Base-by-base conservation (phyloP, 1,140 invertebrate species). In the Bombus turneri region DNA sequence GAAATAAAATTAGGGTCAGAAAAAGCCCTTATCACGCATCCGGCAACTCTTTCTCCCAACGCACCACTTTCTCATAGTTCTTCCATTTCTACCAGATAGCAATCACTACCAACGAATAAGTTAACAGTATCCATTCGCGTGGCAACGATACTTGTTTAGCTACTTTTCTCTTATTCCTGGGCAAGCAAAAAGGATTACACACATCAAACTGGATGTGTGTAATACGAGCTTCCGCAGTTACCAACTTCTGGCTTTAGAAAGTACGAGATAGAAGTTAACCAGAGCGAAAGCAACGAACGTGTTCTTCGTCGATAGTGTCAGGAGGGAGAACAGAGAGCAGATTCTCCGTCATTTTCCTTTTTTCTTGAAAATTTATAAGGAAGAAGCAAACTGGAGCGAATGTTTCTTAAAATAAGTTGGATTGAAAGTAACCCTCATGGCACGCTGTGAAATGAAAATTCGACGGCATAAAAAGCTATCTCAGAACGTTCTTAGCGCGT, bases 391-490 rank as follows among this genome's bases (percentile, higher is more conserved):
- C 34, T 77, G 73, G 64, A 12, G 47, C 81, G 64, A 41, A 41
- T 57, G 69, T 39, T 77, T 83, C 28, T 34, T 62, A n/a, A 53
- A 53, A 47, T 13, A 39, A 34, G 41, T 6, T 22, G 18, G 15
- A 69, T 18, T 69, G 73, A 77, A 83, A 83, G 47, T 47, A 77
- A 77, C 57, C 8, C 43, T 10, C 9, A 34, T 77, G 4, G 18
- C 4, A n/a, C 59, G 28, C 41, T 22, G 28, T 47, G 47, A 77
- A 77, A 83, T 77, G 81, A 83, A 83, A 69, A 69, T 68, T 77
- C 47, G 22, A 34, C 18, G 6, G 18, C 28, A 37, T 69, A 68
- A 47, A 25, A 53, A 76, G 15, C 76, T 37, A 28, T 59, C 62
- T 15, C 4, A 9, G 3, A 31, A 25, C 4, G 62, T 57, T 68